phyloP scores from a whole-genome alignment of 1,140 invertebrate species.

The Musca domestica region DNA sequence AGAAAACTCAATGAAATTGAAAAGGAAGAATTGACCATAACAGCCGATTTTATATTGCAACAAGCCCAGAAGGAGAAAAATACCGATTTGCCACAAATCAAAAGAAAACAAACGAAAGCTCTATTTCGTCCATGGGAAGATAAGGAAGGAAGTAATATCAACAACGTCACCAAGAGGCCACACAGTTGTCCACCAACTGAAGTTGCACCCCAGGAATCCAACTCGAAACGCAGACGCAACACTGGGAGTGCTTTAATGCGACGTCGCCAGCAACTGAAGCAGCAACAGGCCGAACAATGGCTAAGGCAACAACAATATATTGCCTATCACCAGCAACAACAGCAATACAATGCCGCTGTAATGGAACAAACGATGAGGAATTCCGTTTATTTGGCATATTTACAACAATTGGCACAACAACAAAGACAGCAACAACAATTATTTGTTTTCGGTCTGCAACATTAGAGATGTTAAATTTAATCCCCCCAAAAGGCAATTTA shows the following conservation, averaged over 20 bases:
- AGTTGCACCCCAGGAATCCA: background rate
- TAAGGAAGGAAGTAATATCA: background rate
- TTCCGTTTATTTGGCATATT: background rate
- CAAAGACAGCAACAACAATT: background rate
- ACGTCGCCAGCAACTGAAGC: background rate
- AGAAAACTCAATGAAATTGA: background rate
- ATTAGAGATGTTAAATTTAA: too few relatives aligned
- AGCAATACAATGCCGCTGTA: background rate
- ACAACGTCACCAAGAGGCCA: too few relatives aligned
- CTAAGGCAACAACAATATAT: background rate
- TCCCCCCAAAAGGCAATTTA: too few relatives aligned
- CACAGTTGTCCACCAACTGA: too few relatives aligned
- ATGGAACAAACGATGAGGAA: background rate
- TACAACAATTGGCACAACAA: background rate
- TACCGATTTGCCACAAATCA: background rate
- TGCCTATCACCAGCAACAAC: background rate
- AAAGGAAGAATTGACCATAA: background rate
- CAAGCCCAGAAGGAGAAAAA: too few relatives aligned
- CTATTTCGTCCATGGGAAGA: background rate
- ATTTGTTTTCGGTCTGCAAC: background rate
- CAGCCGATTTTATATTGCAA: too few relatives aligned
- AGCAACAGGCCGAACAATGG: background rate
- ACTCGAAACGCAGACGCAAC: background rate
- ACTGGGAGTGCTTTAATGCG: background rate
- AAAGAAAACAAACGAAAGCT: background rate